Base-by-base conservation (phyloP, 2,888 invertebrate species). In the Pseudeuparius sepicola region DNA sequence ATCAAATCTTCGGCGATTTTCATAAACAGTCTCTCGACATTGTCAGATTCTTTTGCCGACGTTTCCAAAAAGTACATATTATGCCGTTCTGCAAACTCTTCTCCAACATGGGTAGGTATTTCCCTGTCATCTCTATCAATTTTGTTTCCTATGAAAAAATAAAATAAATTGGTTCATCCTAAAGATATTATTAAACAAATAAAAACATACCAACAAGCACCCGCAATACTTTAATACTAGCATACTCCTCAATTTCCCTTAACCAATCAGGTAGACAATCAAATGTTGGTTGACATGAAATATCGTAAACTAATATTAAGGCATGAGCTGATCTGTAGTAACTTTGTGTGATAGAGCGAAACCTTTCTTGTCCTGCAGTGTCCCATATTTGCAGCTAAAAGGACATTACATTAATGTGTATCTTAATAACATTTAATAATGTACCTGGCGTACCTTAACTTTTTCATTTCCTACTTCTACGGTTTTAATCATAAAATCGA, bases 401-500 rank as follows among this genome's bases (percentile, higher is more conserved):
- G 34, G 36, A 29, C 15, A 32, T 39, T 7, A 15, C 10, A 15
- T 20, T 31, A 17, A 14, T 15, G 4, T 20, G 4, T 14, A 18
- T 5, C 14, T n/a, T 20, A 7, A 15, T 9, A 23, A 26, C 2
- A n/a, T n/a, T n/a, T 7, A 10, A 14, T 4, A 27, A 4, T 32
- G 13, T 32, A 32, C 14, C n/a, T 18, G 32, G 42, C 39, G 63
- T 68, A 87, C 86, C 75, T 90, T 90, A 51, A 90, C 85, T 78
- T 87, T 88, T 65, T 89, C 88, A 56, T 87, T 87, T 54, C 89
- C 93, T 37, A 97, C 88, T 71, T 94, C 93, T 5, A 97, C 90
- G 34, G 94, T 94, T 69, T 97, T 97, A 43, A 97, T 96, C 94
- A 97, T 94, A 63, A 97, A 97, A 71, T 97, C 97, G 14, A 97